phyloP scores from a whole-genome alignment of 2,113 vertebrate genomes.

The Halichoerus grypus region DNA sequence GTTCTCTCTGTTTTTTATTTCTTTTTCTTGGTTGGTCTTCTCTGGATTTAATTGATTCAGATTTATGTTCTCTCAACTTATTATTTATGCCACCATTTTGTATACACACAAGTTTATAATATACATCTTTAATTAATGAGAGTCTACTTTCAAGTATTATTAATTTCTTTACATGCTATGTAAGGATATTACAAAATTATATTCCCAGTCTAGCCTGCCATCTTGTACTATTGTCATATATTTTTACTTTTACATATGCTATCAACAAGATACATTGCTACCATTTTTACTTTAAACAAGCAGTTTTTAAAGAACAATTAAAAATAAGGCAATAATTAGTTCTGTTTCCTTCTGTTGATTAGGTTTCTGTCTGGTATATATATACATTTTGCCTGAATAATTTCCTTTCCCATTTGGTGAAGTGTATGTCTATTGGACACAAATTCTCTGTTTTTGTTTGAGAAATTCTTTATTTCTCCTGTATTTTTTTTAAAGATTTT shows the following conservation, averaged over 20 bases:
- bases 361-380: neutral
- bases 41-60: neutral
- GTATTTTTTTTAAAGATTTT: neutral
- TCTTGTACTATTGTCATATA: neutral
- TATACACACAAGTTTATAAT: neutral
- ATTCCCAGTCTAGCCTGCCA: neutral
- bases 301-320: neutral
- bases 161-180: neutral
- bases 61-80: neutral
- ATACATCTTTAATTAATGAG: neutral
- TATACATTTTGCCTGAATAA: neutral
- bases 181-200: neutral
- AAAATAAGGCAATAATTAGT: neutral
- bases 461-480: conserved; percentile 10
- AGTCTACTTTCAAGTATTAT: neutral
- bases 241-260: neutral
- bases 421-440: neutral
- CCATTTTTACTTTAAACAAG: neutral
- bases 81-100: neutral
- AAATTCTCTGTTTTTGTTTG: neutral
- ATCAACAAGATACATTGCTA: neutral
- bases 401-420: neutral
- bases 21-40: neutral
- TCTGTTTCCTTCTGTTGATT: neutral
- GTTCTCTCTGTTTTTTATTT: neutral